Evolutionary conservation across 2,888 invertebrate species (phyloP), one percentile per base, ranked within the genome.

Genomic region (Protonemura montana): DNA sequence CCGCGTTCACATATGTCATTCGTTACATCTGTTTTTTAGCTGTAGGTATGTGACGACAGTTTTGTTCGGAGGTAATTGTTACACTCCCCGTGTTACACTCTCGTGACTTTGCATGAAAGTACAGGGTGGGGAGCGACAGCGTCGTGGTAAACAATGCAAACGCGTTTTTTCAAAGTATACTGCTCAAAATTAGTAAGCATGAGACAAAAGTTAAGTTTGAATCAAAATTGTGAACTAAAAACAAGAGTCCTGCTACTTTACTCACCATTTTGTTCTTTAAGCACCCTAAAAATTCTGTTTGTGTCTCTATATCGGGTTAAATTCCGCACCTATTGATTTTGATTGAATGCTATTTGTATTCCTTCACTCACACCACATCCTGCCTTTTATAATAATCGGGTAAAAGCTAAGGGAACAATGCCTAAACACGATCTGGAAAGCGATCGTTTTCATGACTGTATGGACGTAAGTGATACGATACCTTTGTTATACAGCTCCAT

Each of bases 1-100:
- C 6, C n/a, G n/a, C 81, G n/a, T 29, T 16, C 81, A 81, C 30
- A 81, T 81, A 30, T 81, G 81, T 81, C 81, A 81, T 30, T 0
- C 81, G 27, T 81, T 81, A n/a, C 78, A 78, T 78, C 21, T 59
- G 13, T 59, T 3, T 59, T 59, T 59, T 21, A 16, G 13, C 59
- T 10, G 6, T 16, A n/a, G n/a, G n/a, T n/a, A 59, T 21, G 59
- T 59, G 59, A 59, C 59, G 21, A 59, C 59, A 59, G 59, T 59
- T 59, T 59, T 13, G 59, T 59, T 59, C 59, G 13, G 59, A 59
- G 59, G 59, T 59, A 59, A 13, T 41, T 41, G 5, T 41, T 7
- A n/a, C n/a, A 13, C 59, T 16, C 7, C 16, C 59, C 21, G 3
- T 35, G 59, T 21, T 59, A 59, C 59, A 59, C 59, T 59, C 21